Conservation (phyloP, 2,888 invertebrate species). For the Portevinia maculata region DNA sequence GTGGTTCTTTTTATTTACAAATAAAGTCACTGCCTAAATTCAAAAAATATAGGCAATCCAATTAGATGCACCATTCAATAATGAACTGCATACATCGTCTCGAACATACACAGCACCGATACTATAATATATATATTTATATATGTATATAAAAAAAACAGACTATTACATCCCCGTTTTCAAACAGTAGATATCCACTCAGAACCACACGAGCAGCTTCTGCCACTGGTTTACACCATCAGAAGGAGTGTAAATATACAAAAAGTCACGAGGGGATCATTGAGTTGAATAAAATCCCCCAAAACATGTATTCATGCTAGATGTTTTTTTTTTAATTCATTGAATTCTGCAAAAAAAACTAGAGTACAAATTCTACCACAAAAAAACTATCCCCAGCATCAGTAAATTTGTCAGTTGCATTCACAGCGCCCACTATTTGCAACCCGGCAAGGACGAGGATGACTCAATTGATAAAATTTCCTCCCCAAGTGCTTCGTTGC, state of each 20-base stretch:
- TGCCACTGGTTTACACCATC: conserved; percentile 1
- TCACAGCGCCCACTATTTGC: conserved; percentile 49
- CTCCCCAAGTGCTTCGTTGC: conserved; percentile 36
- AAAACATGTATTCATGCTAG: conserved; percentile 32
- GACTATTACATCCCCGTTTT: too few relatives aligned
- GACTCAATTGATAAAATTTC: conserved; percentile 66
- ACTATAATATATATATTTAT: conserved; percentile 2
- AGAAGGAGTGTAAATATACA: conserved; percentile 29
- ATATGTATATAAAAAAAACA: neutral
- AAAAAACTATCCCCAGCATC: conserved; percentile 29
- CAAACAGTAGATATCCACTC: neutral
- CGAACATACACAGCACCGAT: conserved; percentile 9
- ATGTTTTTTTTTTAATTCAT: conserved; percentile 35
- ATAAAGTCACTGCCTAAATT: too few relatives aligned
- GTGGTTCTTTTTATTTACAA: too few relatives aligned
- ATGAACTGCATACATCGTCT: conserved; percentile 33
- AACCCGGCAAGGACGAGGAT: conserved; percentile 34
- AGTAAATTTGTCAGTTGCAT: conserved; percentile 73
- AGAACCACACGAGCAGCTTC: conserved; percentile 5
- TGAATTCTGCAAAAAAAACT: conserved; percentile 36
- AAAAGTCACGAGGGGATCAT: conserved; percentile 31
- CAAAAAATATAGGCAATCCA: conserved; percentile 58
- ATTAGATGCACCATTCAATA: conserved; percentile 57
- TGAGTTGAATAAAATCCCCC: conserved; percentile 61
- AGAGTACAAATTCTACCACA: conserved; percentile 17